Base-by-base conservation (phyloP, 2,888 invertebrate species). In the Thelaira solivaga region DNA sequence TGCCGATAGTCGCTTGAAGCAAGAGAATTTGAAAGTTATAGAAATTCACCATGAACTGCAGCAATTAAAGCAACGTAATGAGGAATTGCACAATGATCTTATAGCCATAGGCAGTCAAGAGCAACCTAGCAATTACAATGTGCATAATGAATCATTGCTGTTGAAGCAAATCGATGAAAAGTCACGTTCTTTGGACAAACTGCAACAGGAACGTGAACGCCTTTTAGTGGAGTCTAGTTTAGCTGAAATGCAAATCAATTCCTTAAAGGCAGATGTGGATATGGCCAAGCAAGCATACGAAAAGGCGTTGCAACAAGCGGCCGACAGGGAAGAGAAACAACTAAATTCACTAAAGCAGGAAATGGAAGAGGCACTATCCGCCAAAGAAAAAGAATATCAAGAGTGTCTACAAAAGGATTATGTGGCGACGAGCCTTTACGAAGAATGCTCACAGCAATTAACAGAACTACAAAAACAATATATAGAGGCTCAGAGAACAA, bases 341-440 rank as follows among this genome's bases (percentile, higher is more conserved):
- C 72, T 87, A 72, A 74, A 81, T n/a, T 55, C 83, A 13, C 79
- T 83, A 0, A 83, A 84, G 20, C 29, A 76, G 2, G 84, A 87
- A 45, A 67, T 86, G 1, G 55, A 83, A 2, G 45, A 75, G 2
- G 68, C 83, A 36, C 78, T 86, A 0, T 72, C 73, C 16, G 82
- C 83, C 62, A 84, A 85, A 55, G 82, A 86, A 68, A 84, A 87
- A 3, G 81, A 83, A 24, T 84, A 91, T 51, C 89, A 91, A 83
- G 90, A 90, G 49, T 88, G 90, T 0, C 90, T 91, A 75, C 91
- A 91, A 68, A 89, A 89, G 18, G 91, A 91, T 34, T 90, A 91
- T 82, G 85, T 92, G 11, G 91, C 92, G n/a, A 91, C 91, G 83
- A 85, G 90, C 11, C 91, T 91, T 57, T 90, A 91, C 45, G 91